Evolutionary conservation across 1,140 invertebrate species (phyloP), one percentile per base, ranked within the genome.

Genomic region (Pseudomyrmex cubaensis): DNA sequence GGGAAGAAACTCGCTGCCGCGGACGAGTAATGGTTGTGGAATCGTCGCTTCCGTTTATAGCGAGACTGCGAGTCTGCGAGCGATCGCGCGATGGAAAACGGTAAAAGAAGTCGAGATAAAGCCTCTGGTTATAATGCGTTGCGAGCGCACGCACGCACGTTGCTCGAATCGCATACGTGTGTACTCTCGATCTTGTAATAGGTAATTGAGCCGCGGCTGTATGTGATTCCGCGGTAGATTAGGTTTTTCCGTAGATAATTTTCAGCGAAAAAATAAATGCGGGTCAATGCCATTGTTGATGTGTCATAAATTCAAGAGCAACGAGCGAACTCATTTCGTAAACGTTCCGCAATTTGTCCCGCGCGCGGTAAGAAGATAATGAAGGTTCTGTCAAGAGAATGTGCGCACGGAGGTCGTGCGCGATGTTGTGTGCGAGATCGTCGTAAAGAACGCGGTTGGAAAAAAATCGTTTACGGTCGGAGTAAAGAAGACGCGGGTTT

Each of bases 41-140:
- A 89, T 89, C 87, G 87, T 82, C 80, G 87, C 88, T 89, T 89
- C 88, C 88, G 88, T 89, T 89, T 89, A 89, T 85, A 89, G 88
- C 87, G 77, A 87, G 87, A 84, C 86, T 73, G 61, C 73, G 17
- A 66, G 62, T 83, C 57, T 85, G 86, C 85, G 76, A 76, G 83
- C 76, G 35, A 35, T 8, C 5, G n/a, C 52, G 57, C 83, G 72
- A 74, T 76, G 78, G 72, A 74, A 44, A 73, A 35, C 61, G 25
- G 17, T 2, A n/a, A 73, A 72, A 80, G 63, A 74, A 74, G 77
- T 57, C 20, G 44, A 63, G 52, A 57, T 54, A 25, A 63, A 46
- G 56, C 13, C 72, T 35, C 35, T 12, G 70, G n/a, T 35, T 35
- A 25, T 50, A 80, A 67, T 73, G 84, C 84, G 5, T 7, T 7